Base-by-base conservation (phyloP, 2,888 invertebrate genomes). In the Tineola bisselliella region DNA sequence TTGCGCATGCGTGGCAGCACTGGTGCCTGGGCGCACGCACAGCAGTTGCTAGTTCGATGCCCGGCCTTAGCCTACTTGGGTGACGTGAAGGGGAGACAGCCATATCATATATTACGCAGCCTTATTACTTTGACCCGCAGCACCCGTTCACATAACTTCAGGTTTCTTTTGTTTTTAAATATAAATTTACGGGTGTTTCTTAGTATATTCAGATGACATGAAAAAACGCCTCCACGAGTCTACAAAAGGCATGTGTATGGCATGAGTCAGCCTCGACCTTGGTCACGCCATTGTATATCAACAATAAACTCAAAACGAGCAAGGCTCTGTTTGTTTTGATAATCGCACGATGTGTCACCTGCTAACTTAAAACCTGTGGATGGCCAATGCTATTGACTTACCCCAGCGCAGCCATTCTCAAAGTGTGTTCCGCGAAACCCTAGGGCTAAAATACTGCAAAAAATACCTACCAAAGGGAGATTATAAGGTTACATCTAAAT, bases 1-100 rank as follows among this genome's bases (percentile, higher is more conserved):
- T 56, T 56, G 56, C 19, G 30, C 25, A 25, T 19, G 56, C 56
- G 56, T 56, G 56, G 19, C 5, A 15, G 25, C n/a, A n/a, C n/a
- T n/a, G n/a, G n/a, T n/a, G n/a, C n/a, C 10, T 19, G 17, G 56
- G 56, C 56, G 8, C 56, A 13, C 19, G 25, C 56, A 19, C 5
- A 18, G 56, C 5, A 18, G 56, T 56, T 10, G 8, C 13, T 31
- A 73, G 84, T 79, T 86, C 83, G 77, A 74, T 70, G 82, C 68
- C 79, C 86, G 84, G 81, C 86, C 86, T 86, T 86, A 84, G 83
- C 86, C 84, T 72, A 84, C 72, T 79, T 83, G 74, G 73, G 70
- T 77, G 76, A 76, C 75, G 80, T 77, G 84, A 82, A 83, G 83
- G 80, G 84, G 79, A 76, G 71, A 73, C 71, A 48, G 59, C 69